Conservation (phyloP, 2,797 vertebrate genomes). For the Danio jaintianensis region DNA sequence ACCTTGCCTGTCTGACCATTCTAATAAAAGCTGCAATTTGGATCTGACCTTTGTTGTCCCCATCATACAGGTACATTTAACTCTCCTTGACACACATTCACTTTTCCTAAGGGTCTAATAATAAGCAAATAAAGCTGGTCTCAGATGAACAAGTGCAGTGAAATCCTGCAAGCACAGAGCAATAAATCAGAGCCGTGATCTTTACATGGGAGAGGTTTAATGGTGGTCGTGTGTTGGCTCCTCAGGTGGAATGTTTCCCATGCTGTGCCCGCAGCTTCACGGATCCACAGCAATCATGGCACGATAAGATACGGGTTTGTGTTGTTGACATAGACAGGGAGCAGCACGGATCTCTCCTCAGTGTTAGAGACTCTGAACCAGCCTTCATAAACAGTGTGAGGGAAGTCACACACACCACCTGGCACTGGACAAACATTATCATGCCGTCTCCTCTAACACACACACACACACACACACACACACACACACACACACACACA, state of each 20-base stretch:
- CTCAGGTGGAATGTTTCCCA: slow-evolving; percentile 80
- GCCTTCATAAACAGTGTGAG: slow-evolving; percentile 59
- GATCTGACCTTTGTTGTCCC: no score
- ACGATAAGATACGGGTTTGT: slow-evolving; percentile 74
- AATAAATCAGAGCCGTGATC: slow-evolving; percentile 71
- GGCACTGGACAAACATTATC: slow-evolving; percentile 62
- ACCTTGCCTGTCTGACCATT: no score
- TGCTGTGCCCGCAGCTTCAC: slow-evolving; percentile 63
- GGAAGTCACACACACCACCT: slow-evolving; percentile 68
- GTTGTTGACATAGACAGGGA: slow-evolving; percentile 82
- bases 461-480: neutral
- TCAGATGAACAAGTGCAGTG: neutral
- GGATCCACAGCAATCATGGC: slow-evolving; percentile 73
- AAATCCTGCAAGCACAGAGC: slow-evolving; percentile 42
- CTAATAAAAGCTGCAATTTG: no score
- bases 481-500: no score
- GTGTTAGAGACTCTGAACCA: slow-evolving; percentile 48
- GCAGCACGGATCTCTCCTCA: slow-evolving; percentile 78
- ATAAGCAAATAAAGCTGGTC: neutral
- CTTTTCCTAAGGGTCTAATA: neutral
- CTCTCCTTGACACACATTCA: neutral
- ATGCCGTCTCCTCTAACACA: slow-evolving; percentile 11
- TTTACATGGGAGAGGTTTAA: slow-evolving; percentile 30
- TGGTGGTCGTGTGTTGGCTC: neutral
- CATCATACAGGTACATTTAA: neutral